Base-by-base conservation (phyloP, 1,140 invertebrate genomes). In the Ceratosolen solmsi region DNA sequence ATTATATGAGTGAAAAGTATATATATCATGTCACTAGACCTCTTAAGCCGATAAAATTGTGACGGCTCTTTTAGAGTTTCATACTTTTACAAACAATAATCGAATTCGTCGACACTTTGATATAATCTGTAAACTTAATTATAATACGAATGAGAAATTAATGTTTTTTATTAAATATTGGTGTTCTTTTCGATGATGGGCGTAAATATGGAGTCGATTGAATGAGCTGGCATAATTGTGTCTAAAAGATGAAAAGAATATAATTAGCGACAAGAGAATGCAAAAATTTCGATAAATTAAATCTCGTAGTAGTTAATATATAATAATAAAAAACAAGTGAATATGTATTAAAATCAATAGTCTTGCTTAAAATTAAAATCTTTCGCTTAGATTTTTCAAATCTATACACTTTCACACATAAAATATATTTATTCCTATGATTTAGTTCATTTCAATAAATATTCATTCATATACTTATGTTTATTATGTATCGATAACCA, bases 41-140 rank as follows among this genome's bases (percentile, higher is more conserved):
- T 86, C 82, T 87, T 85, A 86, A 83, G 51, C 83, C 82, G 84
- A 82, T 78, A 84, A 86, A 80, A 86, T 82, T 85, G 85, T 86
- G 88, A 79, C 82, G 85, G 65, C 70, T 82, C 80, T 54, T 54
- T n/a, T 91, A 91, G 89, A 89, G 87, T 91, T 91, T 91, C 90
- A 90, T 91, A 91, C 90, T 91, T 91, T 91, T 91, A 87, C 90
- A 91, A 91, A 89, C 89, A 90, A 89, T 88, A 90, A 89, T 88
- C 87, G 88, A 89, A 85, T 82, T 88, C 86, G 84, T 86, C 82
- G 86, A 86, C 84, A 87, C 85, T 85, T 87, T 83, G 87, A 90
- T 89, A 82, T 77, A 82, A 82, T 30, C 80, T 76, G 49, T 82
- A 70, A 82, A 70, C 79, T 74, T 74, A 80, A 63, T 27, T 80